Percentiles rank a stretch among this genome's conserved stretches.
Evolutionary conservation across 2,113 vertebrate genomes (phyloP).

Genomic region (Chaenocephalus aceratus): DNA sequence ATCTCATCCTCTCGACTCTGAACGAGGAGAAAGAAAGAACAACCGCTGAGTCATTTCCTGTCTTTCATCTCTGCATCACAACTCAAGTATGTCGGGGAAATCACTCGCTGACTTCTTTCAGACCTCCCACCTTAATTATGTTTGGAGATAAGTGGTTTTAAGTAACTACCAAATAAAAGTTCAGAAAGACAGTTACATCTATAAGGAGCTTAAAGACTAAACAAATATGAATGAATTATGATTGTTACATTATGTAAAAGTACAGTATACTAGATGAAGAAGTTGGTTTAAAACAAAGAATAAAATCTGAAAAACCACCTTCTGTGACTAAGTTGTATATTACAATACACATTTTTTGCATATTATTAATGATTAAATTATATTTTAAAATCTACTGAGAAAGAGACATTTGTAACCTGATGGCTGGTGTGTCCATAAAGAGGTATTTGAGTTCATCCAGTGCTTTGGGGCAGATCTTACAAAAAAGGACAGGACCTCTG

Average conservation of each 20-base stretch:
- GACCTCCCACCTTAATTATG: constrained; percentile 39
- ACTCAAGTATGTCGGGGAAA: constrained; percentile 47
- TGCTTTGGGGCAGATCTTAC: background rate
- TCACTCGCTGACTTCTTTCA: constrained; percentile 24
- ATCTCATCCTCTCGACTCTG: constrained; percentile 97
- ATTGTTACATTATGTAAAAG: background rate
- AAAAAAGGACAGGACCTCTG: background rate
- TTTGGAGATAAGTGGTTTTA: constrained; percentile 7
- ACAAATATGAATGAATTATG: too few relatives aligned
- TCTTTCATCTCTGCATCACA: constrained; percentile 60
- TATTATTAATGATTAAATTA: too few relatives aligned
- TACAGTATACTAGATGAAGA: background rate
- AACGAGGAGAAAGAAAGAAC: constrained; percentile 15
- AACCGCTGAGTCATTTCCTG: constrained; percentile 59
- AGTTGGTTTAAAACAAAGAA: too few relatives aligned
- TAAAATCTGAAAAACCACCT: background rate
- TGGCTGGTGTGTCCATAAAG: background rate
- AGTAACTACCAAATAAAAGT: background rate
- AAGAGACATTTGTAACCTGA: background rate
- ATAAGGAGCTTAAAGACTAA: background rate
- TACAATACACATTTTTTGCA: too few relatives aligned
- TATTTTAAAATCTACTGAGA: too few relatives aligned
- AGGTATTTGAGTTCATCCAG: constrained; percentile 6
- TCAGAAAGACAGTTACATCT: background rate
- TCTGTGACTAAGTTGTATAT: too few relatives aligned